Base-by-base conservation (phyloP, 2,888 invertebrate genomes). In the Drosophila barbarae region DNA sequence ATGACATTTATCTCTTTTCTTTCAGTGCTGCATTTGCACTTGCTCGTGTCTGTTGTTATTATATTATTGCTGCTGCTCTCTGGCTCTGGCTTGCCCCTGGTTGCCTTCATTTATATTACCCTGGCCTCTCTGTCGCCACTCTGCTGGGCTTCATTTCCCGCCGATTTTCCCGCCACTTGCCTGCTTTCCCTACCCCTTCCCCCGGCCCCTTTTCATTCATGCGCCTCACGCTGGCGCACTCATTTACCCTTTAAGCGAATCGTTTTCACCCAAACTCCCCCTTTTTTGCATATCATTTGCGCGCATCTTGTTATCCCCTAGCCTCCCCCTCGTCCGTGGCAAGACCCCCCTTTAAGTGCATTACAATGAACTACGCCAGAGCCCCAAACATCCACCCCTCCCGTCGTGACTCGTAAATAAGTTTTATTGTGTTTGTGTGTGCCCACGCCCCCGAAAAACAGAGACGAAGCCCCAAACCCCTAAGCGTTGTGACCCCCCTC, bases 371-470 rank as follows among this genome's bases (percentile, higher is more conserved):
- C 85, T 86, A 72, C 74, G 72, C 70, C 50, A 77, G 63, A 69
- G 80, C 70, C 61, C 53, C 57, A 18, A 46, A 61, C 60, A 63
- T 42, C 71, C 71, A 69, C 23, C 41, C 75, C 76, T 82, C 76
- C 84, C 78, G 82, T 71, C 81, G 86, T 86, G 86, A 77, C 77
- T 86, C 87, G 86, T 86, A 87, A 87, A 86, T 87, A 84, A 86
- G 85, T 85, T 85, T 87, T 83, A 87, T 86, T 85, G 86, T 84
- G 74, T 84, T 86, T 42, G 42, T 42, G 42, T 54, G 52, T 46
- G 42, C 18, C 71, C 39, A 46, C 55, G 55, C 69, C 53, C 54
- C 34, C 61, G 47, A 49, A 57, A 35, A 23, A 36, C 42, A 26
- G 42, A n/a, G 42, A n/a, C 23, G 41, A 42, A 26, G 18, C 53